A percentile compares a stretch with the other conserved stretches of the same genome.
phyloP scores from a whole-genome alignment of 2,113 vertebrate genomes.

The Gopherus flavomarginatus region DNA sequence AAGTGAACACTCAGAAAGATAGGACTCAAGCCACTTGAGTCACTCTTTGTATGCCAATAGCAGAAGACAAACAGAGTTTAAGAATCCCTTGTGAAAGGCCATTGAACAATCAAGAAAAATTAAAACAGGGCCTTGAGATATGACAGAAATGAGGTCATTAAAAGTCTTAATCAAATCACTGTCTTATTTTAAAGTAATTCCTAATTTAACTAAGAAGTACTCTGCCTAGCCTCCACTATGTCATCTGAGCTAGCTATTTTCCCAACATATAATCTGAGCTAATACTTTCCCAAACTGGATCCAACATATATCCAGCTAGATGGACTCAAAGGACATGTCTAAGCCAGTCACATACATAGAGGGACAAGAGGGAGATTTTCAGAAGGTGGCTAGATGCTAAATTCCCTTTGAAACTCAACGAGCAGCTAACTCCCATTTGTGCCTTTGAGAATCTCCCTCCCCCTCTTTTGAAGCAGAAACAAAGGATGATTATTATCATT shows the following conservation, averaged over 20 bases:
- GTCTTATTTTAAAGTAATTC: background rate
- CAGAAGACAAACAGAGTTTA: background rate
- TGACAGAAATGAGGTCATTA: background rate
- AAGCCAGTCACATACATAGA: background rate
- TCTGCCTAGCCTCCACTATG: background rate
- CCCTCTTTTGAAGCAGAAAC: no score
- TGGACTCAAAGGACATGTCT: background rate
- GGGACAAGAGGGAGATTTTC: background rate
- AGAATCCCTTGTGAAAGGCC: background rate
- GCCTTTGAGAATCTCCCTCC: no score
- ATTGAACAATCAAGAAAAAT: background rate
- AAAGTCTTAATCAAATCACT: conserved; percentile 2
- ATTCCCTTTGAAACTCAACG: background rate
- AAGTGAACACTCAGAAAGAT: background rate
- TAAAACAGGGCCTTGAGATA: background rate
- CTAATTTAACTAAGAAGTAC: background rate
- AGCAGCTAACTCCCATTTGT: background rate
- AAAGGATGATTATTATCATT: no score
- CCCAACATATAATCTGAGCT: background rate
- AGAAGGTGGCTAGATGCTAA: background rate
- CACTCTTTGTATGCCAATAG: background rate
- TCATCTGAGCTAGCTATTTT: background rate
- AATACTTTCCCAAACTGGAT: background rate
- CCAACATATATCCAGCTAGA: background rate
- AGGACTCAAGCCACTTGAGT: background rate